Evolutionary conservation across 2,888 invertebrate species (phyloP).

Genomic region (Ennomos erosarius): DNA sequence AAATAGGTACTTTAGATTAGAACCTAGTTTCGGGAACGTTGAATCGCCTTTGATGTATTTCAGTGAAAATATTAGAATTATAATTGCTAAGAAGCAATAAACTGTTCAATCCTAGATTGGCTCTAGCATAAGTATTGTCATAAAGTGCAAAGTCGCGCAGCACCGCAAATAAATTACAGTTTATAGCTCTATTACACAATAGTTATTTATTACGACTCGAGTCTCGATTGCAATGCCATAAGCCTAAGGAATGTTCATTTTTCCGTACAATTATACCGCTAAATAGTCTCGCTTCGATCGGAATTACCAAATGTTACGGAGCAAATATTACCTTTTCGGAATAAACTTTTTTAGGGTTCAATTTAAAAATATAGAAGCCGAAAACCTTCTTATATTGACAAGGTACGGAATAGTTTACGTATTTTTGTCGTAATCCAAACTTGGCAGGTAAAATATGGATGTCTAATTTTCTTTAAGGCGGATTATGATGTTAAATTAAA

Average conservation of each 20-base stretch:
- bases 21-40: too few relatives aligned
- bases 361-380: background rate
- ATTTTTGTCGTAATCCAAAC: background rate
- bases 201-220: constrained; percentile 60
- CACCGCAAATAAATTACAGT: constrained; percentile 15
- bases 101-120: too few relatives aligned
- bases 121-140: too few relatives aligned
- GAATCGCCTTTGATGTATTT: too few relatives aligned
- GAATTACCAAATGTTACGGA: constrained; percentile 21
- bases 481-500: constrained; percentile 45
- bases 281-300: constrained; percentile 43
- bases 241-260: constrained; percentile 56
- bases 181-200: constrained; percentile 72
- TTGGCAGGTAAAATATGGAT: constrained; percentile 48
- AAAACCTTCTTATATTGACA: constrained; percentile 6
- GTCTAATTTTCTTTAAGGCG: constrained; percentile 46
- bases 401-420: background rate
- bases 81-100: too few relatives aligned
- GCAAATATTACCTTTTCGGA: background rate
- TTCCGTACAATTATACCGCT: constrained; percentile 55
- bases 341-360: background rate
- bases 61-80: too few relatives aligned
- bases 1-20: too few relatives aligned
- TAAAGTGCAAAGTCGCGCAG: too few relatives aligned
- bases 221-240: constrained; percentile 52